Percentiles rank a stretch among this genome's conserved stretches.
phyloP scores from a whole-genome alignment of 2,888 invertebrate genomes.

The Dynastes grantii region DNA sequence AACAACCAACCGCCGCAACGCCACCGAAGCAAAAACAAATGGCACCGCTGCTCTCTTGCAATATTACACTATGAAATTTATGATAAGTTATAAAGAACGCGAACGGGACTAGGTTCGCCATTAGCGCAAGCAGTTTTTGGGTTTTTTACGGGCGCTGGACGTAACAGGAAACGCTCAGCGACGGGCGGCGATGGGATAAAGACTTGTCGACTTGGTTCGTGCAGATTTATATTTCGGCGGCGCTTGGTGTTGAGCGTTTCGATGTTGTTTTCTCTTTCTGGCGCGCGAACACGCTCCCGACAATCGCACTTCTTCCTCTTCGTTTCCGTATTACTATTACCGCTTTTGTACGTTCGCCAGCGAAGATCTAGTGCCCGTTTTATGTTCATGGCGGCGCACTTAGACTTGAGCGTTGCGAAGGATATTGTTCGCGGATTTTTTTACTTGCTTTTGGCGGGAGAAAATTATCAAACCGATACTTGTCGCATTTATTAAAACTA shows the following conservation, averaged over 20 bases:
- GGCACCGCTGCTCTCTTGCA: constrained; percentile 66
- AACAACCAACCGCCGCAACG: constrained; percentile 32
- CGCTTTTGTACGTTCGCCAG: too few species aligned
- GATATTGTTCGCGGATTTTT: too few species aligned
- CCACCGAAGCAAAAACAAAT: constrained; percentile 68
- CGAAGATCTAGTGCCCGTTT: too few species aligned
- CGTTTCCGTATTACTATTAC: too few species aligned
- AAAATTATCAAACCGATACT: too few species aligned
- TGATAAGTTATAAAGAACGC: constrained; percentile 68
- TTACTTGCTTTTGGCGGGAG: too few species aligned
- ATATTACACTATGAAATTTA: constrained; percentile 69
- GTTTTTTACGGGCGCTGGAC: constrained; percentile 64
- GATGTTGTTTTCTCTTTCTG: constrained; percentile 11
- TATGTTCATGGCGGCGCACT: too few species aligned
- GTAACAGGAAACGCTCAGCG: constrained; percentile 61
- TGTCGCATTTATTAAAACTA: too few species aligned
- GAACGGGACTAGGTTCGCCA: constrained; percentile 66
- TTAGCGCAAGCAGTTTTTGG: constrained; percentile 66
- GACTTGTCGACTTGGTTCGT: constrained; percentile 63
- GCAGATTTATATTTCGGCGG: constrained; percentile 60
- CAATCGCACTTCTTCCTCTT: too few species aligned
- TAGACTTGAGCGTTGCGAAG: too few species aligned
- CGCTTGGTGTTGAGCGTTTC: not conserved
- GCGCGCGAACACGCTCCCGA: too few species aligned
- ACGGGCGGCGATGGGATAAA: constrained; percentile 57